Evolutionary conservation across 2,113 vertebrate genomes (phyloP).

Genomic region (Brienomyrus brachyistius): DNA sequence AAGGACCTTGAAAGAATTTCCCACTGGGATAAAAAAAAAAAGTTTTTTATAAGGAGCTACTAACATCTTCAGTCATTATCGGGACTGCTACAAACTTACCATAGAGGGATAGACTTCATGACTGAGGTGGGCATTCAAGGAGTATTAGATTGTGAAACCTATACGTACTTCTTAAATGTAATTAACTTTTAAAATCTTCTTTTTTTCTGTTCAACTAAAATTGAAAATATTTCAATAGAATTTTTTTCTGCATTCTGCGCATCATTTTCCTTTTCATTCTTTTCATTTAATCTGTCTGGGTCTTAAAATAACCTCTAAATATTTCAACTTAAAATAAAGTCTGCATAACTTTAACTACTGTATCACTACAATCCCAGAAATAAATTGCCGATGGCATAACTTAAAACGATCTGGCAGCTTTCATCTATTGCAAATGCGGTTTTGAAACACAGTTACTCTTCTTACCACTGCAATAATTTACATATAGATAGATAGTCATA

Average conservation of each 20-base stretch:
- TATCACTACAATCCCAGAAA: not conserved
- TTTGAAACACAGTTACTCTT: conserved; percentile 8
- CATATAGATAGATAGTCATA: conserved; percentile 15
- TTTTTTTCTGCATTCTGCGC: not conserved
- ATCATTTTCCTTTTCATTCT: not conserved
- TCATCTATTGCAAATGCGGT: not conserved
- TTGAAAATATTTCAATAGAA: not conserved
- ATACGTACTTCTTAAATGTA: not conserved
- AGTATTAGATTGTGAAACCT: not conserved
- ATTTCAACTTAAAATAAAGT: not conserved
- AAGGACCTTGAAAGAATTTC: not conserved
- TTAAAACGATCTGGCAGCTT: not conserved
- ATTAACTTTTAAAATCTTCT: not conserved
- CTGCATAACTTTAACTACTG: not conserved
- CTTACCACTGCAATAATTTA: conserved; percentile 7
- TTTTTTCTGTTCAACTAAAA: not conserved
- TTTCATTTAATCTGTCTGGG: not conserved
- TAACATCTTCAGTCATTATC: not conserved
- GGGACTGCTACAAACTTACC: not conserved
- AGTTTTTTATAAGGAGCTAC: not conserved
- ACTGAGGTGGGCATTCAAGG: not conserved
- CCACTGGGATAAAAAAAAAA: not conserved
- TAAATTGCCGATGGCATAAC: not conserved
- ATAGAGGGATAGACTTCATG: not conserved
- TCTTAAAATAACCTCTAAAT: not conserved